phyloP scores from a whole-genome alignment of 1,140 invertebrate genomes.

The Pachypeltis micranthus region DNA sequence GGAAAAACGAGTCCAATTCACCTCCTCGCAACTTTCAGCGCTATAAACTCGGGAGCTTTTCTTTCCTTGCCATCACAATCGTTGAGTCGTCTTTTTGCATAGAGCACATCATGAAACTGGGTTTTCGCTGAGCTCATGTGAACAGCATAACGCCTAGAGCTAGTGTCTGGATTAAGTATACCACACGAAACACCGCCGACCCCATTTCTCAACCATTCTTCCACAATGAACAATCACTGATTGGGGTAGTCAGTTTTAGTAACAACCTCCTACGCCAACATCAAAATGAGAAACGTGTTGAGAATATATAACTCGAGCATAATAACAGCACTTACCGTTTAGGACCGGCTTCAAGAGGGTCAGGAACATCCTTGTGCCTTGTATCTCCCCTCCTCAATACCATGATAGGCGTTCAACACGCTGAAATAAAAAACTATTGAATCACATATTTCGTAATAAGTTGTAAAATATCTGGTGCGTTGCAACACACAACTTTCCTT shows the following conservation, averaged over 20 bases:
- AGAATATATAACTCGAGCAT: neutral
- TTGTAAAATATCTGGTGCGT: no score
- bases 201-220: neutral
- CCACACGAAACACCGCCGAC: neutral
- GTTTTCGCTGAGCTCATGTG: no score
- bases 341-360: slow-evolving; percentile 23
- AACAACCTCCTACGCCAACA: no score
- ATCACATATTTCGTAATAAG: neutral
- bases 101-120: no score
- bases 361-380: slow-evolving; percentile 25
- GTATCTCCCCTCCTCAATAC: slow-evolving; percentile 26
- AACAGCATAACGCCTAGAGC: neutral
- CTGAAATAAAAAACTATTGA: neutral
- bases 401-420: slow-evolving; percentile 19
- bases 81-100: no score
- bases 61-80: no score
- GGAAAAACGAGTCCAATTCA: no score
- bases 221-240: neutral
- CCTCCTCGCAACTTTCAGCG: no score
- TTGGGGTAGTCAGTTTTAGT: neutral
- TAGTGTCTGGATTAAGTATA: neutral
- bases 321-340: slow-evolving; percentile 23
- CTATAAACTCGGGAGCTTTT: no score
- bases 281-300: no score
- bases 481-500: no score